Evolutionary conservation across 1,140 invertebrate genomes (phyloP).

Genomic region (Drosophila takahashii): DNA sequence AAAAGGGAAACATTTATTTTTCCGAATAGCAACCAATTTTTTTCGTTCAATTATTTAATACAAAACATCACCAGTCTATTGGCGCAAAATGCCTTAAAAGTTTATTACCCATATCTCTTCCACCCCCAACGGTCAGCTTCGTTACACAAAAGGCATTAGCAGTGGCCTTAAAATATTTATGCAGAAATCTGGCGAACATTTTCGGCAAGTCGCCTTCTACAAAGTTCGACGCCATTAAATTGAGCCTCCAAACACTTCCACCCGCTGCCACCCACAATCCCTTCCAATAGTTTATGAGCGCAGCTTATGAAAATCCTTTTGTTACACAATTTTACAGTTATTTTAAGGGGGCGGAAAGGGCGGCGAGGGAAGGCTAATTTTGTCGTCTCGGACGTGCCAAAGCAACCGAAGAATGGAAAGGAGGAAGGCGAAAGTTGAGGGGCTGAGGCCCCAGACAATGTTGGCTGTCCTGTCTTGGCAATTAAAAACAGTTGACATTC

Average conservation of each 20-base stretch:
- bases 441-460: conserved; percentile 51
- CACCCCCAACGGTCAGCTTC: conserved; percentile 4
- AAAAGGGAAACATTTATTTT: no score
- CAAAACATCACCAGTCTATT: not conserved
- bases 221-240: conserved; percentile 74
- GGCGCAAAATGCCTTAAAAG: conserved; percentile 1
- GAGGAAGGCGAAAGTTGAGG: conserved; percentile 19
- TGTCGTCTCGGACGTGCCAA: conserved; percentile 67
- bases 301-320: conserved; percentile 81
- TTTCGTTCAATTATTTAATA: not conserved
- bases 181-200: conserved; percentile 38
- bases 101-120: conserved; percentile 7
- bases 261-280: not conserved
- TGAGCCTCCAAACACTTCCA: conserved; percentile 34
- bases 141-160: conserved; percentile 45
- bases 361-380: conserved; percentile 58
- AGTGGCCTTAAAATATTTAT: conserved; percentile 64
- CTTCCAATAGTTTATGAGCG: conserved; percentile 75
- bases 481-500: conserved; percentile 82
- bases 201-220: conserved; percentile 14
- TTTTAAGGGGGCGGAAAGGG: conserved; percentile 46
- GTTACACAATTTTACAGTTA: conserved; percentile 81
- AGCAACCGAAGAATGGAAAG: conserved; percentile 32
- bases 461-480: conserved; percentile 61
- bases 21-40: not conserved